phyloP scores from a whole-genome alignment of 2,888 invertebrate genomes.

The Coremacera marginata region DNA sequence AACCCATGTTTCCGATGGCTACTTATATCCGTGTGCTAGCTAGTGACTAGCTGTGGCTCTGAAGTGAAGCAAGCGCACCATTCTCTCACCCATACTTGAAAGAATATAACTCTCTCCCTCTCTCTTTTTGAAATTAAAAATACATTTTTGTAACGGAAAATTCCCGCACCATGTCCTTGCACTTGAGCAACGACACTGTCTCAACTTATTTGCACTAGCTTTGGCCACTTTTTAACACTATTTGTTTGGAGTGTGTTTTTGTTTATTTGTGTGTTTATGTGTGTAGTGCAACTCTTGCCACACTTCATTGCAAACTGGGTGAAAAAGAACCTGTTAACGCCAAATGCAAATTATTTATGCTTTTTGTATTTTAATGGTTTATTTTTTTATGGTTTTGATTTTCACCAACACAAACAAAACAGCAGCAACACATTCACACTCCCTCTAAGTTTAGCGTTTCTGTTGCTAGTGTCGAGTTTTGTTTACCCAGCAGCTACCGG shows the following conservation, averaged over 20 bases:
- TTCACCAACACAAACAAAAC: neutral
- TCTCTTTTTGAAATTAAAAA: neutral
- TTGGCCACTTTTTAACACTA: neutral
- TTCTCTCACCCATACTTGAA: no score
- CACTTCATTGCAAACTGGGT: conserved; percentile 1
- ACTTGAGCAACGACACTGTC: neutral
- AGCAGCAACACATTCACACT: conserved; percentile 9
- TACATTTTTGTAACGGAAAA: neutral
- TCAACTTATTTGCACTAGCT: neutral
- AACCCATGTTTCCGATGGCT: neutral
- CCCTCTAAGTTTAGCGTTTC: conserved; percentile 13
- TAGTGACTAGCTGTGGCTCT: neutral
- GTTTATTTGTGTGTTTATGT: neutral
- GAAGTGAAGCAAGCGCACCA: neutral
- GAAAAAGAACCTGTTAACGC: conserved; percentile 26
- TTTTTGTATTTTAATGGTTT: conserved; percentile 1
- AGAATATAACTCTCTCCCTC: no score
- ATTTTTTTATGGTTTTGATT: conserved; percentile 29
- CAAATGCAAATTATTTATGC: conserved; percentile 40
- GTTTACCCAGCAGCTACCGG: conserved; percentile 46
- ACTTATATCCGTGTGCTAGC: neutral
- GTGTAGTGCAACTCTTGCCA: neutral
- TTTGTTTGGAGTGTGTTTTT: neutral
- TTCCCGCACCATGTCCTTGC: conserved; percentile 13
- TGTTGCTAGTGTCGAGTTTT: conserved; percentile 5